Evolutionary conservation across 2,113 vertebrate genomes (phyloP), one percentile per base, ranked within the genome.

Genomic region (Tor tambroides): DNA sequence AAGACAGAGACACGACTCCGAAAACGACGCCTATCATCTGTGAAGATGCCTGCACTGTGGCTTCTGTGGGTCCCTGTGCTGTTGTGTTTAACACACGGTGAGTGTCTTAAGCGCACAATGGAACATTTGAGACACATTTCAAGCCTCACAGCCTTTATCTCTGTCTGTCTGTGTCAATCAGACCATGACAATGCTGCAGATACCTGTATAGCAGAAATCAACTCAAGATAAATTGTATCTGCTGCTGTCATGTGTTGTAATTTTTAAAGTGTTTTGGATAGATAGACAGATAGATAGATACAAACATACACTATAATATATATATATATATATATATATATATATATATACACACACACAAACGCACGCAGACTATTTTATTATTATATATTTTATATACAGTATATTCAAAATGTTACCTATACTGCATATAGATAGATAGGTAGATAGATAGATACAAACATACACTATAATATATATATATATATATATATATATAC

Each of bases 151-250:
- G 10, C 83, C 15, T 83, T 26, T 61, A 28, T 80, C 10, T n/a
- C n/a, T n/a, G n/a, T 78, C 35, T 86, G 30, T 86, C 28, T 77
- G 49, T 59, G 19, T 74, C 56, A 59, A 15, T 79, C 80, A 84
- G 67, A 0, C 83, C 80, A 72, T 6, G 35, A 41, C 6, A 72
- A 30, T 4, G 26, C 21, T 30, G 59, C 19, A 41, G 32, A 19
- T 59, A 12, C 23, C 15, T 38, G 61, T 23, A 30, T 8, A 51
- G 28, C 41, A 83, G 63, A 17, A 83, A 69, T 23, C 26, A 28
- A 23, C 41, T 69, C 10, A 21, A 51, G 17, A 6, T 71, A 49
- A 82, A 63, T 4, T 67, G 26, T 26, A 32, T 41, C 19, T 21
- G 19, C n/a, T 28, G 51, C 30, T 56, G 28, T 59, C 1, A 59